phyloP scores from a whole-genome alignment of 2,888 invertebrate species.

The Calameuta pallipes region DNA sequence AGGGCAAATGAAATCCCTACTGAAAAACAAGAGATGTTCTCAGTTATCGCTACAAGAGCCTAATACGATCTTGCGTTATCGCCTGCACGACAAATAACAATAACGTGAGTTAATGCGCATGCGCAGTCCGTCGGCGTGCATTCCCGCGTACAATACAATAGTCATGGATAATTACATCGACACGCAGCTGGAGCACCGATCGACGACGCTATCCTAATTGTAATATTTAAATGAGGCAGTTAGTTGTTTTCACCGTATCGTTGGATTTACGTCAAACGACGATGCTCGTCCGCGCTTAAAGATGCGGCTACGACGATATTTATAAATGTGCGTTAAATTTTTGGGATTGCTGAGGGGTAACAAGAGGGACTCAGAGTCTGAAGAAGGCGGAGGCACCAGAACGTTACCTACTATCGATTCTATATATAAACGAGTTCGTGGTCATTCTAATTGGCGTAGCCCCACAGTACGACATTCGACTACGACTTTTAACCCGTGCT shows the following conservation, averaged over 20 bases:
- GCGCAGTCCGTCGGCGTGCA: not conserved
- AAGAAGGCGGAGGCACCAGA: slow-evolving; percentile 2
- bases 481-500: not conserved
- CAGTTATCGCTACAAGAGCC: not conserved
- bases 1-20: not conserved
- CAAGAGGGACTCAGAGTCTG: not conserved
- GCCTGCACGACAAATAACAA: not conserved
- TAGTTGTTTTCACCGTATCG: not conserved
- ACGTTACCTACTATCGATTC: slow-evolving; percentile 16
- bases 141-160: not conserved
- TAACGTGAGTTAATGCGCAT: not conserved
- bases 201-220: not conserved
- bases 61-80: not conserved
- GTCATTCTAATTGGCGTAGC: slow-evolving; percentile 1
- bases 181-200: not conserved
- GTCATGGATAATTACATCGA: not conserved
- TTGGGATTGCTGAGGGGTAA: slow-evolving; percentile 1
- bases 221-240: slow-evolving; percentile 1
- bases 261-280: slow-evolving; percentile 4
- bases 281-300: not conserved
- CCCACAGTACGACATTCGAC: not conserved
- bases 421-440: slow-evolving; percentile 19
- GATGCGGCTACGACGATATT: slow-evolving; percentile 13
- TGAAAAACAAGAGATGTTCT: not conserved
- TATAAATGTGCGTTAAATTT: slow-evolving; percentile 17